Evolutionary conservation across 2,113 vertebrate species (phyloP), one percentile per base, ranked within the genome.

Genomic region (Elachura formosa): DNA sequence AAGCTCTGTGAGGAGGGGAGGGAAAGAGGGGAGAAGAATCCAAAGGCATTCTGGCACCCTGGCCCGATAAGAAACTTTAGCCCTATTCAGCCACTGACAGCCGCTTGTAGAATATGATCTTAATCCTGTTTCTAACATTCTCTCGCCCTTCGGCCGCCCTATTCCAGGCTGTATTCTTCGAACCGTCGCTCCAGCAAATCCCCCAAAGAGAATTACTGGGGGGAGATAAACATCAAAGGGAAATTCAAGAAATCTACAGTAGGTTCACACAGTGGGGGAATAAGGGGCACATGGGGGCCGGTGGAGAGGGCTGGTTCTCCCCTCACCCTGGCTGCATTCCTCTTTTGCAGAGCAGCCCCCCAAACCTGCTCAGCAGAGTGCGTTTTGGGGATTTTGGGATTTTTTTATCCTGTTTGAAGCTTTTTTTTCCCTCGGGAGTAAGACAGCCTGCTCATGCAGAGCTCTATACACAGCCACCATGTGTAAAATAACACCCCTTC

Each of bases 41-140:
- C 90, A 94, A 97, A 97, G 94, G 98, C 98, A 97, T 97, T 97
- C 97, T 97, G 98, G 98, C 98, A 98, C 97, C 97, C 96, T 3
- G 31, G 94, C 34, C 92, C 41, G 89, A 89, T 98, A 97, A 97
- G 98, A 98, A 98, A 98, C 97, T 98, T 96, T 72, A 97, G 97
- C 97, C 98, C 97, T 45, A 98, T 98, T 99, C 97, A 99, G 97
- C 63, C 38, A 94, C 96, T 99, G 98, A 98, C 99, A 99, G 96
- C 89, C 97, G 92, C 98, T 98, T 98, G 98, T 98, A 98, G 98
- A 98, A 99, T 98, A 99, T 98, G 98, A 99, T 98, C 98, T 98
- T 99, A 99, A 99, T 99, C 98, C 98, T 98, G 97, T 98, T 99
- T 98, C 98, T 96, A 98, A 98, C 98, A 98, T 98, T 98, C 98